Evolutionary conservation across 1,140 invertebrate genomes (phyloP).

Genomic region (Trinorchestia longiramus): DNA sequence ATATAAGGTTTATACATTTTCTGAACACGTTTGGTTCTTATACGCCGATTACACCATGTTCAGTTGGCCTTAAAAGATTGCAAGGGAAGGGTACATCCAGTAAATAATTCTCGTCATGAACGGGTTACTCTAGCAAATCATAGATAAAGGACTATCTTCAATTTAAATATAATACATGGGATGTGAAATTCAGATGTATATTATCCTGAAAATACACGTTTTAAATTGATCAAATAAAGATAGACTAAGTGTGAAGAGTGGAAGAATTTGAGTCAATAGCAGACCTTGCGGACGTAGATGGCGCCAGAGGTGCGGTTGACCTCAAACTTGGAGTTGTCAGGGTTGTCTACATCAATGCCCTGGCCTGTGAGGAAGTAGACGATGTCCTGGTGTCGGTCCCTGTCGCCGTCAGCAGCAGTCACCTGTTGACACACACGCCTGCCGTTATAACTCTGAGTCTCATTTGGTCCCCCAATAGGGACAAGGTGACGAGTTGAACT

Average conservation of each 20-base stretch:
- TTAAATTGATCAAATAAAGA: neutral
- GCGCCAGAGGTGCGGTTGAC: constrained; percentile 94
- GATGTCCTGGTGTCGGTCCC: constrained; percentile 93
- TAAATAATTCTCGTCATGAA: no score
- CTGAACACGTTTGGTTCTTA: no score
- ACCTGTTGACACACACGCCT: constrained; percentile 76
- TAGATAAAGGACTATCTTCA: no score
- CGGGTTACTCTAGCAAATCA: no score
- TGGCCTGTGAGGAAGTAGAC: constrained; percentile 97
- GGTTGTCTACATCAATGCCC: constrained; percentile 94
- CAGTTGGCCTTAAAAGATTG: no score
- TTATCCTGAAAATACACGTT: neutral
- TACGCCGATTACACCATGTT: no score
- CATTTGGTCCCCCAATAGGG: neutral
- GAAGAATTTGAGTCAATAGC: constrained; percentile 60
- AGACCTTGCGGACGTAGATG: constrained; percentile 92
- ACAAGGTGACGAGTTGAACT: neutral
- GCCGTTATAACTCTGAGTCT: neutral
- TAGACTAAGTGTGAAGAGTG: neutral
- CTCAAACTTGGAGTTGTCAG: constrained; percentile 94
- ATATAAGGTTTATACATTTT: no score
- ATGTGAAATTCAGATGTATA: neutral
- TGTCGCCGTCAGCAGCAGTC: constrained; percentile 93
- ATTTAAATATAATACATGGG: neutral
- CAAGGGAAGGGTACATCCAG: no score